Conservation (phyloP, 2,888 invertebrate genomes). For the Cephus runcator region DNA sequence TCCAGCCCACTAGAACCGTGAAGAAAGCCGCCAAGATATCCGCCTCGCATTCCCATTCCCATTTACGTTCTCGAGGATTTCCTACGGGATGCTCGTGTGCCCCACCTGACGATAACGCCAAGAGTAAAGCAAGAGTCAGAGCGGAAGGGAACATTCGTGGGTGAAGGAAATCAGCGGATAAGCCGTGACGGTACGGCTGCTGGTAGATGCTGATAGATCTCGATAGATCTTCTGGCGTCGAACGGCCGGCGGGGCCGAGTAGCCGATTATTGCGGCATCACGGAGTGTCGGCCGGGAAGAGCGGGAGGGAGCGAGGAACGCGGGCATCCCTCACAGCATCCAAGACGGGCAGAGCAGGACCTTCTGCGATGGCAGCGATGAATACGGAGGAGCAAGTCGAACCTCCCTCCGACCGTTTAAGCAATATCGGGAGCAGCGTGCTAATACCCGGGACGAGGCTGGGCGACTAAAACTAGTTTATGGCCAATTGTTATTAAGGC, state of each 20-base stretch:
- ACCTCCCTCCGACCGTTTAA: too few species aligned
- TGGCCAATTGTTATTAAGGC: conserved; percentile 57
- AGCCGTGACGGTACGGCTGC: too few species aligned
- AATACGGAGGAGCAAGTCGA: background rate
- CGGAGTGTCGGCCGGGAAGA: too few species aligned
- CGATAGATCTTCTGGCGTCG: too few species aligned
- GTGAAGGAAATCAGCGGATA: too few species aligned
- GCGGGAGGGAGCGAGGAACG: background rate
- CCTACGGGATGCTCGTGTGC: conserved; percentile 24
- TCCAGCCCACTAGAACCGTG: conserved; percentile 6
- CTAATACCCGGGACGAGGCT: conserved; percentile 50
- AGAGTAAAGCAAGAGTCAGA: background rate
- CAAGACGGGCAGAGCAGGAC: background rate
- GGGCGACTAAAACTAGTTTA: conserved; percentile 49
- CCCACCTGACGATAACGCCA: background rate
- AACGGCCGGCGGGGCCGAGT: too few species aligned
- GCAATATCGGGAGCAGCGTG: conserved; percentile 39
- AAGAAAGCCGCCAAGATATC: conserved; percentile 39
- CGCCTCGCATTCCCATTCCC: too few species aligned
- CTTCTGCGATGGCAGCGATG: background rate
- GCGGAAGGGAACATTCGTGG: background rate
- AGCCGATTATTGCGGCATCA: too few species aligned
- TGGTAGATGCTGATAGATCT: too few species aligned
- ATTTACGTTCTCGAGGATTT: too few species aligned
- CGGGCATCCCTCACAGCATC: background rate